Evolutionary conservation across 2,113 vertebrate genomes (phyloP).

Genomic region (Eurystomus gularis): DNA sequence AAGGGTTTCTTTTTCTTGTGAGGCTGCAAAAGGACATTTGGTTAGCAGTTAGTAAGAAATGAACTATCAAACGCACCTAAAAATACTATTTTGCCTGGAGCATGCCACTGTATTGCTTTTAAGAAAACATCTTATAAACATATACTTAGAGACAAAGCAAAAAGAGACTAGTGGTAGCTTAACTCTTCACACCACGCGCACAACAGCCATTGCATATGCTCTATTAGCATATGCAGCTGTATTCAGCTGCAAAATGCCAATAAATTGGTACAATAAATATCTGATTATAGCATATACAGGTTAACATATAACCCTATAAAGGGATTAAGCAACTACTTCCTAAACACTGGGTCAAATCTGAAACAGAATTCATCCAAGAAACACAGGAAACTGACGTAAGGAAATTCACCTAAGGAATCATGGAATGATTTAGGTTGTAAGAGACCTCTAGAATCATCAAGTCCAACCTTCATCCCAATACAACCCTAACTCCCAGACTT

Average conservation of each 20-base stretch:
- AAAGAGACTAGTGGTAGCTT: background rate
- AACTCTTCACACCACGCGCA: background rate
- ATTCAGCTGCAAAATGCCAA: background rate
- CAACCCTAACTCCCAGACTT: too few relatives aligned
- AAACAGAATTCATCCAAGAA: background rate
- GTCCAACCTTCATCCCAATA: too few relatives aligned
- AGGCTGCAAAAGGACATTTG: conserved; percentile 78
- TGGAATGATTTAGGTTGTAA: too few relatives aligned
- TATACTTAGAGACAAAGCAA: background rate
- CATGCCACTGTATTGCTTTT: rapidly evolving
- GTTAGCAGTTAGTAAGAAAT: background rate
- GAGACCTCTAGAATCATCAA: too few relatives aligned
- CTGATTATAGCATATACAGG: background rate
- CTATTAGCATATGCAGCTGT: background rate
- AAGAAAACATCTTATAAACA: background rate
- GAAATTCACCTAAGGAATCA: background rate
- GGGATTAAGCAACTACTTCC: background rate
- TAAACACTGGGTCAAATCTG: background rate
- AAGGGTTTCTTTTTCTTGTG: conserved; percentile 95
- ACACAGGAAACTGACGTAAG: background rate
- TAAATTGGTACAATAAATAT: rapidly evolving
- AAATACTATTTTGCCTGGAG: background rate
- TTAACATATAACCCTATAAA: background rate
- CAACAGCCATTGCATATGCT: background rate
- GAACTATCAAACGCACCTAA: background rate